These are phyloP conservation scores for Nymphalis c-album DNA, from an alignment of 2,888 invertebrate genomes.

Conservation along the genomic window DNA sequence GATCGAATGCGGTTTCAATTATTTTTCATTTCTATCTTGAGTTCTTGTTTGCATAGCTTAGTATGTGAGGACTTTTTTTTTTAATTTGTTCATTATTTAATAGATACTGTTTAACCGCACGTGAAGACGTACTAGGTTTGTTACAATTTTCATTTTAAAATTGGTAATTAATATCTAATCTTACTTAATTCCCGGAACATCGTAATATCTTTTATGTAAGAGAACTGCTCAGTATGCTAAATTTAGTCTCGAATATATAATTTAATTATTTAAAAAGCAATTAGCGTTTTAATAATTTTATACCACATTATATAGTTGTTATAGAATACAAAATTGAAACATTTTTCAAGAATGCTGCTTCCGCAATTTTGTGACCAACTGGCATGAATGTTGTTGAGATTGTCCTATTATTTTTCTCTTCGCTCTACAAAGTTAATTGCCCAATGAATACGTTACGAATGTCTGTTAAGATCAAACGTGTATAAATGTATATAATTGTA, in stretches of 20 bases:
- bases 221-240: constrained; percentile 21
- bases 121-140: not conserved
- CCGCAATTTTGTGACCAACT: constrained; percentile 26
- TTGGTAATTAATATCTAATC: constrained; percentile 11
- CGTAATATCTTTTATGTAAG: constrained; percentile 31
- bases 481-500: not conserved
- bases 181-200: constrained; percentile 25
- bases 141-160: not conserved
- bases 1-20: constrained; percentile 32
- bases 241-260: constrained; percentile 16
- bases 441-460: not conserved
- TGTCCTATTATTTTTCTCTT: constrained; percentile 23
- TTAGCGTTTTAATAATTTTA: constrained; percentile 19
- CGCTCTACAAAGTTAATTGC: constrained; percentile 13
- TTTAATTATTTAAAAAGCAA: constrained; percentile 24
- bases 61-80: not conserved
- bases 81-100: not conserved
- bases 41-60: not conserved
- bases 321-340: not conserved
- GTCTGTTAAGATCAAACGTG: not conserved
- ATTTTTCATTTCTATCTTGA: constrained; percentile 23
- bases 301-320: constrained; percentile 7
- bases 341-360: constrained; percentile 12
- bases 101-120: not conserved
- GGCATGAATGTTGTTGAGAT: constrained; percentile 21